Conservation (phyloP, 2,113 vertebrate species). For the Cryptomyrus ogoouensis region DNA sequence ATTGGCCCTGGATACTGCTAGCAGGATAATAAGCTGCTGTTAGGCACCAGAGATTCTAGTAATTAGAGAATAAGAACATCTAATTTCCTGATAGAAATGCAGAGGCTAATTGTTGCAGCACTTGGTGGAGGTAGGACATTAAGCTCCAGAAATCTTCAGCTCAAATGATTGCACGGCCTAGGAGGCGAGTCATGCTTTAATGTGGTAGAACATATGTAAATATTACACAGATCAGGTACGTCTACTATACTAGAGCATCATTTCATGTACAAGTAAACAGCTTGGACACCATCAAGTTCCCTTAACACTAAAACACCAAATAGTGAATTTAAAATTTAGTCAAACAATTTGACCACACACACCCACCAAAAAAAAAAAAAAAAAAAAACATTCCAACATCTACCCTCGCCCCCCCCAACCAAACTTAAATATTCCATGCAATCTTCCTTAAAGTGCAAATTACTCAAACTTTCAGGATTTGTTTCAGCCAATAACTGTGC, state of each 20-base stretch:
- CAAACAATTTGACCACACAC: neutral
- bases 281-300: neutral
- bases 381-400: neutral
- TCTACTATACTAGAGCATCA: constrained; percentile 35
- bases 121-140: neutral
- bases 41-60: neutral
- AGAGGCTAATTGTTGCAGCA: neutral
- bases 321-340: neutral
- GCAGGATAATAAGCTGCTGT: neutral
- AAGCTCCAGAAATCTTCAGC: neutral
- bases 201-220: constrained; percentile 51
- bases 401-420: neutral
- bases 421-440: neutral
- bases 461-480: neutral
- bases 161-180: neutral
- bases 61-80: neutral
- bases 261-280: neutral
- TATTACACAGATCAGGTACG: constrained; percentile 70
- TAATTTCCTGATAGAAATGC: neutral
- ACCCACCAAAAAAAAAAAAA: neutral
- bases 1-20: neutral
- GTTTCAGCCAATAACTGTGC: neutral
- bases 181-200: constrained; percentile 60
- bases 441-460: neutral
- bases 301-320: neutral